Evolutionary conservation across 2,797 vertebrate species (phyloP), one percentile per base, ranked within the genome.

Genomic region (Macrochelys suwanniensis): DNA sequence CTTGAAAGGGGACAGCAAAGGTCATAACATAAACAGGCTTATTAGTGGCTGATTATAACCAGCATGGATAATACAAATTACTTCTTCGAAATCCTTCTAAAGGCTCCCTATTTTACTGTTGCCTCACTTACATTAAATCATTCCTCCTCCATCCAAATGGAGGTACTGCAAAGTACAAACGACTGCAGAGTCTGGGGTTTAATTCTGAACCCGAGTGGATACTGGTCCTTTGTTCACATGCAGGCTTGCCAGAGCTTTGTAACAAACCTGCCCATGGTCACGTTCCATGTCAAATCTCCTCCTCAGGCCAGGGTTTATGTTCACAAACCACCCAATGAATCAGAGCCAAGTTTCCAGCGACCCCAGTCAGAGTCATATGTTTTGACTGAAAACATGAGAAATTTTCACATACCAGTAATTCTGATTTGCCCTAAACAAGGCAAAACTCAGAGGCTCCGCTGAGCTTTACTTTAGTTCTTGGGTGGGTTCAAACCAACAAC

Each of bases 81-180:
- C 57, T 94, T 45, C 93, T 87, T 57, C 51, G 50, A 94, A 88
- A 53, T 25, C 85, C 54, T 91, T 82, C 53, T 53, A 80, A 8
- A 1, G 77, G 7, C 76, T 59, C 79, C 15, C 37, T 0, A 0
- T 71, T 93, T 92, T 42, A 49, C 8, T 77, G 53, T 74, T 85
- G 93, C 65, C 80, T 89, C 15, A 1, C 83, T 74, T 0, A 0
- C 6, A 6, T 50, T 45, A 33, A 93, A 50, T 91, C 57, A 37
- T n/a, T 89, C 0, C 0, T 47, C 28, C 74, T 87, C 84, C 47
- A 78, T 59, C 81, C 56, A 3, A 0, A 33, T n/a, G 71, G 65
- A 12, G 65, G 21, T 2, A 16, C 57, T 1, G 57, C 53, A 89
- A 78, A 79, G 85, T 74, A 47, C 42, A 47, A 11, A 45, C 8